phyloP scores from a whole-genome alignment of 2,797 vertebrate genomes.

The Xerus rutilus region DNA sequence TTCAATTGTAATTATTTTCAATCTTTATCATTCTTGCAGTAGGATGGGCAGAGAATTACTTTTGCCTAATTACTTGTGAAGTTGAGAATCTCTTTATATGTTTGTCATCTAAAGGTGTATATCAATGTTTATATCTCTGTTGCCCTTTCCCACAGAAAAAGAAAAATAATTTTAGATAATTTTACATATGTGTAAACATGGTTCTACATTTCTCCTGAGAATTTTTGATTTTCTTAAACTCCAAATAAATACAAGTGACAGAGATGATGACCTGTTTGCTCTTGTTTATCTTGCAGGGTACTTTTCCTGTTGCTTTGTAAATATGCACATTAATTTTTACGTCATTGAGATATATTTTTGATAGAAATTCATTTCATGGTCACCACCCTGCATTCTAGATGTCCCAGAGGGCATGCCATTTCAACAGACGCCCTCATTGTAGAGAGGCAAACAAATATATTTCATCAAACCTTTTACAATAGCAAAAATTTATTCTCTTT shows the following conservation, averaged over 20 bases:
- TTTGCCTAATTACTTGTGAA: background rate
- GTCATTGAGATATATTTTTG: background rate
- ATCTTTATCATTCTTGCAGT: slow-evolving; percentile 11
- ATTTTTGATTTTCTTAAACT: slow-evolving; percentile 30
- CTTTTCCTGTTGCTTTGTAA: background rate
- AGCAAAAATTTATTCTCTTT: slow-evolving; percentile 19
- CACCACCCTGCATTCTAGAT: background rate
- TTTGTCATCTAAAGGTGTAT: background rate
- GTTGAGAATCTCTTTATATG: background rate
- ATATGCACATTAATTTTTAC: slow-evolving; percentile 21
- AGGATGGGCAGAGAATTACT: background rate
- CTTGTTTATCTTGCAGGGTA: background rate
- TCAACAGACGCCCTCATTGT: background rate
- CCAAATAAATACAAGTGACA: background rate
- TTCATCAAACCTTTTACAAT: slow-evolving; percentile 42
- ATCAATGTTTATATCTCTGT: background rate
- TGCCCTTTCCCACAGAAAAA: background rate
- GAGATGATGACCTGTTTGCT: background rate
- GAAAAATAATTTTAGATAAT: slow-evolving; percentile 44
- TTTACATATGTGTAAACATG: background rate
- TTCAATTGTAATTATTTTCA: background rate
- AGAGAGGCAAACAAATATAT: slow-evolving; percentile 5
- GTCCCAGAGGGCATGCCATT: background rate
- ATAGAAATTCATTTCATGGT: slow-evolving; percentile 58
- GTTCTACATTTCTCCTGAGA: slow-evolving; percentile 44